phyloP scores from a whole-genome alignment of 2,113 vertebrate species.

The Hucho hucho region DNA sequence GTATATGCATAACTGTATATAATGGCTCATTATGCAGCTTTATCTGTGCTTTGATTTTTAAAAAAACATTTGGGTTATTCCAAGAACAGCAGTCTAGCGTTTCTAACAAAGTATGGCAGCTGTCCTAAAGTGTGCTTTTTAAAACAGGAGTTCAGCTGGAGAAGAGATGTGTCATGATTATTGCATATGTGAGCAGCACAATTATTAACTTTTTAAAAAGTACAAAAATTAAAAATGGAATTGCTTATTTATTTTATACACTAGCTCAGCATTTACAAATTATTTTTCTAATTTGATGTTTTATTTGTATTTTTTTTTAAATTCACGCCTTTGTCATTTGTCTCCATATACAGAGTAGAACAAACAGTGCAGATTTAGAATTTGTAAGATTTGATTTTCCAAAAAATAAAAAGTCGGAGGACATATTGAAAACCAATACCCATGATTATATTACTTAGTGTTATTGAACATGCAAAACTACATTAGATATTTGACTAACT shows the following conservation, averaged over 20 bases:
- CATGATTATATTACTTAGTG: not conserved
- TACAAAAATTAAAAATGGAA: slow-evolving; percentile 23
- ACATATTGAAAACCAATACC: not conserved
- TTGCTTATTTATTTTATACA: slow-evolving; percentile 73
- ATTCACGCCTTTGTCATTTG: slow-evolving; percentile 21
- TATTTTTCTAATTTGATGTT: slow-evolving; percentile 67
- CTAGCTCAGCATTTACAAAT: slow-evolving; percentile 64
- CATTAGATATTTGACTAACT: not conserved
- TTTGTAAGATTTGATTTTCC: not conserved
- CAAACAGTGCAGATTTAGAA: not conserved
- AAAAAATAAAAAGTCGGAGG: not conserved
- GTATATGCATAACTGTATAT: slow-evolving; percentile 72
- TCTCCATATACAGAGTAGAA: not conserved
- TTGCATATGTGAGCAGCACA: slow-evolving; percentile 70
- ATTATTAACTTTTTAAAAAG: slow-evolving; percentile 50
- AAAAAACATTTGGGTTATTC: slow-evolving; percentile 46
- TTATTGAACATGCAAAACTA: not conserved
- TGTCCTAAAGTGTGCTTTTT: slow-evolving; percentile 57
- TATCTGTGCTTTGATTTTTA: slow-evolving; percentile 59
- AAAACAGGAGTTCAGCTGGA: slow-evolving; percentile 43
- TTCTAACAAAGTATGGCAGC: slow-evolving; percentile 57
- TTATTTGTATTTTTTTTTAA: slow-evolving; percentile 29
- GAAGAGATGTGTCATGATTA: slow-evolving; percentile 60
- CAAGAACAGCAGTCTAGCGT: slow-evolving; percentile 51
- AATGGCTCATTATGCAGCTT: slow-evolving; percentile 60